A percentile compares a stretch with the other conserved stretches of the same genome.
Conservation (phyloP, 2,113 vertebrate genomes). For the Lycaon pictus region DNA sequence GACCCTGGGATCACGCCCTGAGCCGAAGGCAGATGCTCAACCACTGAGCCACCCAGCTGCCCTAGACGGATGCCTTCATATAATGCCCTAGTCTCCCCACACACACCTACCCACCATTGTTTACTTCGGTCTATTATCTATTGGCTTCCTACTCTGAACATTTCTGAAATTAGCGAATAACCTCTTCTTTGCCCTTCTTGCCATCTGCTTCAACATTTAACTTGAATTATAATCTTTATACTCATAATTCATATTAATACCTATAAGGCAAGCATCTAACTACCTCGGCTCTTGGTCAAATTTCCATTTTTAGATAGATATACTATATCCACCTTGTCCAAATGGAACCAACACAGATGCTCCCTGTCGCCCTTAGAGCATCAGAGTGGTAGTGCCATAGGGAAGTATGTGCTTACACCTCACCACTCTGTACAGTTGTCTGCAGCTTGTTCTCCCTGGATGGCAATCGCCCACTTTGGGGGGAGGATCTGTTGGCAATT, state of each 20-base stretch:
- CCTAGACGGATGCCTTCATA: background rate
- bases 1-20: too few species aligned
- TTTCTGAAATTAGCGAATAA: constrained; percentile 21
- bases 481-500: background rate
- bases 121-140: background rate
- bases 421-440: background rate
- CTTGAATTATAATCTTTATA: background rate
- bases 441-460: background rate
- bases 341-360: background rate
- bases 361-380: background rate
- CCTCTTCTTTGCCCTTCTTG: background rate
- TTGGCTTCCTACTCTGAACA: background rate
- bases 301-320: background rate
- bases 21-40: too few species aligned
- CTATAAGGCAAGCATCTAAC: background rate
- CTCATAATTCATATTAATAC: background rate
- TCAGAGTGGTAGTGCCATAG: background rate
- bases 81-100: background rate
- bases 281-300: background rate
- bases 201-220: background rate
- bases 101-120: background rate
- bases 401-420: background rate
- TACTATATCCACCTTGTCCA: background rate
- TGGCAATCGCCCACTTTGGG: background rate
- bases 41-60: too few species aligned